A percentile compares a stretch with the other conserved stretches of the same genome.
phyloP scores from a whole-genome alignment of 1,140 invertebrate genomes.

The Plutomurus gul region DNA sequence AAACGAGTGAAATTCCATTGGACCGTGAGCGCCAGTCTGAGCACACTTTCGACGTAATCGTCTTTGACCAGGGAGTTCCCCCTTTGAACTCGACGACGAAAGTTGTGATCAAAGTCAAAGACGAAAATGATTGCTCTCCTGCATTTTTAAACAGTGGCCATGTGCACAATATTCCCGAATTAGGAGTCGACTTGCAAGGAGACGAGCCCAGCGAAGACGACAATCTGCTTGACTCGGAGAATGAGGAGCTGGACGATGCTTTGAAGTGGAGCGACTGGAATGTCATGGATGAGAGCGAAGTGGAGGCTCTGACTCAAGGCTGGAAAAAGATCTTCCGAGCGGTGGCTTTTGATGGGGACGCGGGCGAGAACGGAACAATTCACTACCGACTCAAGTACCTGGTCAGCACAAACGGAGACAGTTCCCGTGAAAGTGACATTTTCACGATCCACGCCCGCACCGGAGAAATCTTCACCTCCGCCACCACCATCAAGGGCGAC shows the following conservation, averaged over 20 bases:
- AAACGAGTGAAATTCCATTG: conserved; percentile 73
- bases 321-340: conserved; percentile 66
- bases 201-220: conserved; percentile 48
- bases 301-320: conserved; percentile 35
- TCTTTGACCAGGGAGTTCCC: conserved; percentile 78
- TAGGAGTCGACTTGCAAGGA: conserved; percentile 45
- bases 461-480: conserved; percentile 68
- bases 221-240: conserved; percentile 39
- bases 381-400: conserved; percentile 74
- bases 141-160: conserved; percentile 55
- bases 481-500: conserved; percentile 43
- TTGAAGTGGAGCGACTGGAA: conserved; percentile 53
- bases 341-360: conserved; percentile 80
- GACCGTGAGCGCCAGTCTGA: conserved; percentile 75
- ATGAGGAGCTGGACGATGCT: conserved; percentile 46
- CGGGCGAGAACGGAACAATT: conserved; percentile 77
- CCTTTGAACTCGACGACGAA: conserved; percentile 78
- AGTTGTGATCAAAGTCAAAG: conserved; percentile 74
- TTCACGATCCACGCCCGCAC: conserved; percentile 80
- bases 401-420: conserved; percentile 66
- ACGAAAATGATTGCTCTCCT: conserved; percentile 56
- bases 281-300: conserved; percentile 40
- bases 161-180: conserved; percentile 55
- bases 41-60: conserved; percentile 63
- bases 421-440: conserved; percentile 70